Conservation (phyloP, 2,888 invertebrate species). For the Apamea crenata region DNA sequence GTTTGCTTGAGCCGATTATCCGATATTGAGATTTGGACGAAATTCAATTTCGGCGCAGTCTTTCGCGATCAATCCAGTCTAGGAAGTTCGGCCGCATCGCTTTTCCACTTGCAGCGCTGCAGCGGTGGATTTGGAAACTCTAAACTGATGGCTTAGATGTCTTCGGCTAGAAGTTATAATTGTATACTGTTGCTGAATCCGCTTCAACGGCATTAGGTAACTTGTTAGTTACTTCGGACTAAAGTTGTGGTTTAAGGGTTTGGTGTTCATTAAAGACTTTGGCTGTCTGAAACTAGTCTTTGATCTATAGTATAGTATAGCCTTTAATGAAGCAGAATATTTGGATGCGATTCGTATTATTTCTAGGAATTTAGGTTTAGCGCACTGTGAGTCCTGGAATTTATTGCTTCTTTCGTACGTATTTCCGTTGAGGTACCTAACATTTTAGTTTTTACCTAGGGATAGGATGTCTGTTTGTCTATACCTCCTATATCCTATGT, state of each 20-base stretch:
- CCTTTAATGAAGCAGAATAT: conserved; percentile 23
- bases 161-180: conserved; percentile 52
- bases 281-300: conserved; percentile 32
- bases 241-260: conserved; percentile 33
- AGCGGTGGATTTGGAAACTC: conserved; percentile 49
- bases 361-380: neutral
- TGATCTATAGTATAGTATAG: conserved; percentile 3
- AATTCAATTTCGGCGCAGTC: conserved; percentile 82
- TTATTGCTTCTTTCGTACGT: conserved; percentile 15
- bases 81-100: conserved; percentile 51
- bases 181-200: conserved; percentile 40
- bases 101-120: conserved; percentile 42
- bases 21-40: conserved; percentile 80
- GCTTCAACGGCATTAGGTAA: conserved; percentile 40
- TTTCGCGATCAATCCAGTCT: conserved; percentile 73
- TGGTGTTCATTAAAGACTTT: conserved; percentile 35
- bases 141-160: conserved; percentile 43
- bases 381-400: neutral
- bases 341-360: conserved; percentile 9
- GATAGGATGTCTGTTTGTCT: neutral
- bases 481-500: too few species aligned
- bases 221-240: conserved; percentile 46
- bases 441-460: neutral
- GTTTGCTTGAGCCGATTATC: conserved; percentile 82
- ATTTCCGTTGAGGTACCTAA: neutral